Evolutionary conservation across 1,140 invertebrate species (phyloP), one percentile per base, ranked within the genome.

Genomic region (Armadillidium nasatum): DNA sequence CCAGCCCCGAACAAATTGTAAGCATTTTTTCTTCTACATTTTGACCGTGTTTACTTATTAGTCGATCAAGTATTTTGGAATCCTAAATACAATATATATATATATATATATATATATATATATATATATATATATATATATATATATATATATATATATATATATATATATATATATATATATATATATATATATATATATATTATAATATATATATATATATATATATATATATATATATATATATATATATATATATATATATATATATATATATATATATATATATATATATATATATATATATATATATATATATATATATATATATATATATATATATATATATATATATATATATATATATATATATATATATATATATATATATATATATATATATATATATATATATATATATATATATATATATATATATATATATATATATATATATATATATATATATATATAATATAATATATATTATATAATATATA

Each of bases 1-100:
- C 97, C 21, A 94, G 93, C n/a, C 97, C 97, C 84, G 94, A 96
- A 85, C 97, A 99, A 81, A 99, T 95, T 70, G 96, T 98, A n/a
- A 99, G 86, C 68, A 95, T 97, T 84, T 95, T 93, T 70, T 97
- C 94, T 83, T 99, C 97, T 60, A 98, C 84, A 79, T 90, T 91
- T 73, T 93, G 90, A n/a, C 91, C 92, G 83, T 94, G 90, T 84
- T 94, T 94, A 79, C 87, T 89, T 23, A 86, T 83, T 75, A 99
- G 86, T 83, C 94, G 94, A 82, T 89, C 89, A 71, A 89, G 86
- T 54, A 97, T 85, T 84, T 95, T 94, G 0, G 89, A 88, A 85
- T 99, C n/a, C n/a, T n/a, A n/a, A n/a, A n/a, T n/a, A n/a, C n/a
- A n/a, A n/a, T n/a, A n/a, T n/a, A n/a, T n/a, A n/a, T n/a, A n/a